Conservation (phyloP, 2,888 invertebrate genomes). For the Teleiodes luculella region DNA sequence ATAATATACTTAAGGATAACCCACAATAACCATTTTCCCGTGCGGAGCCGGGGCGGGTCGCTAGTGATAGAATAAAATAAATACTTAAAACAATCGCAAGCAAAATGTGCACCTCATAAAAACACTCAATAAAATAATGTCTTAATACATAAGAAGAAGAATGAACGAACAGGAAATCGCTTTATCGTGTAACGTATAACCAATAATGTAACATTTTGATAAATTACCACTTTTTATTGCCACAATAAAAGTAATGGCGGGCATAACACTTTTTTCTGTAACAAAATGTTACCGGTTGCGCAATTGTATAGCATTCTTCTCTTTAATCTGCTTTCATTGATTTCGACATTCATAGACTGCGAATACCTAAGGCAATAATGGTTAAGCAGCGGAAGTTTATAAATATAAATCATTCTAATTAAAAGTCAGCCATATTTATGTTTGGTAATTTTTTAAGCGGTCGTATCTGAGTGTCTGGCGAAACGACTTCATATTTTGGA, state of each 20-base stretch:
- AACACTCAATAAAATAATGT: no score
- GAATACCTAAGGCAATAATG: not conserved
- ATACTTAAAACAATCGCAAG: no score
- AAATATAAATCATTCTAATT: not conserved
- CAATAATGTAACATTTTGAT: conserved; percentile 1
- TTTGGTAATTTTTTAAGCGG: not conserved
- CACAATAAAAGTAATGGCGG: conserved; percentile 1
- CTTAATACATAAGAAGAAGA: not conserved
- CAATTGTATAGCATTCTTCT: not conserved
- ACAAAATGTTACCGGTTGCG: not conserved
- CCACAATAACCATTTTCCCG: no score
- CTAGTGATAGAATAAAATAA: no score
- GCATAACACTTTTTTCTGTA: not conserved
- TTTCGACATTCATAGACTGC: not conserved
- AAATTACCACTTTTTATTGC: not conserved
- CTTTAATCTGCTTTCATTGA: not conserved
- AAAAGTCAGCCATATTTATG: not conserved
- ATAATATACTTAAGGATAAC: no score
- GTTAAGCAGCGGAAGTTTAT: not conserved
- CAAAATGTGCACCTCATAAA: no score
- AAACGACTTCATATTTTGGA: no score
- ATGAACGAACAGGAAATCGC: not conserved
- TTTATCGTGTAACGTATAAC: not conserved
- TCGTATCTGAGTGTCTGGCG: not conserved
- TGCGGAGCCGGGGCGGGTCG: no score